Percentiles rank a stretch among this genome's conserved stretches.
These are phyloP conservation scores for Caranx melampygus DNA, from an alignment of 2,113 vertebrate genomes.

Conservation along the genomic window DNA sequence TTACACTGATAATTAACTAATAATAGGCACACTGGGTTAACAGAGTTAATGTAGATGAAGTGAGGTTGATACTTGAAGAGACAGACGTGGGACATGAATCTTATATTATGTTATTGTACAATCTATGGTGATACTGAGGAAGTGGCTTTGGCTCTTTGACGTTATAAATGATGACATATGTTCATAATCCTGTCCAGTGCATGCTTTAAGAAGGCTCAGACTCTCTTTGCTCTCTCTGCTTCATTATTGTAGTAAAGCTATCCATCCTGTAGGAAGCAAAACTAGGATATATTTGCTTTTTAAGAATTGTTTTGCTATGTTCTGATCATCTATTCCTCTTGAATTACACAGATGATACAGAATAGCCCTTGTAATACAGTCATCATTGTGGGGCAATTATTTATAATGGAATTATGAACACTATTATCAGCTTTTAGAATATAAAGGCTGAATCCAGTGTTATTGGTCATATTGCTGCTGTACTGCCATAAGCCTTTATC, in stretches of 20 bases:
- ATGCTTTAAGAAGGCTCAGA: background rate
- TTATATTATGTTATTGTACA: background rate
- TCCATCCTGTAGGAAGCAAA: background rate
- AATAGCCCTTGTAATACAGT: background rate
- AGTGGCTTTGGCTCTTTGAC: background rate
- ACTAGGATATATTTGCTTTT: background rate
- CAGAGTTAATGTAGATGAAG: background rate
- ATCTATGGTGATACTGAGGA: background rate
- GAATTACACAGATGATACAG: background rate
- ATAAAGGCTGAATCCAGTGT: background rate
- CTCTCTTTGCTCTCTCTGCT: background rate
- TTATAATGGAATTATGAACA: background rate
- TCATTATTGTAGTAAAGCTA: background rate
- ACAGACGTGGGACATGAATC: background rate
- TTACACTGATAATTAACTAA: conserved; percentile 4
- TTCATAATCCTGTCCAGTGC: background rate
- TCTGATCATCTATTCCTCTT: background rate
- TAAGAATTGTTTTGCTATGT: background rate
- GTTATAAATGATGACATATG: background rate
- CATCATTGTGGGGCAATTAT: background rate
- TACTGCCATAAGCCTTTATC: background rate
- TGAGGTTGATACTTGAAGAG: background rate
- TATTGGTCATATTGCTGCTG: background rate
- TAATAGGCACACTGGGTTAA: background rate
- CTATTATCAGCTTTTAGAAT: background rate